Percentiles rank a stretch among this genome's conserved stretches.
phyloP scores from a whole-genome alignment of 2,113 vertebrate genomes.

The Tupaia tana region DNA sequence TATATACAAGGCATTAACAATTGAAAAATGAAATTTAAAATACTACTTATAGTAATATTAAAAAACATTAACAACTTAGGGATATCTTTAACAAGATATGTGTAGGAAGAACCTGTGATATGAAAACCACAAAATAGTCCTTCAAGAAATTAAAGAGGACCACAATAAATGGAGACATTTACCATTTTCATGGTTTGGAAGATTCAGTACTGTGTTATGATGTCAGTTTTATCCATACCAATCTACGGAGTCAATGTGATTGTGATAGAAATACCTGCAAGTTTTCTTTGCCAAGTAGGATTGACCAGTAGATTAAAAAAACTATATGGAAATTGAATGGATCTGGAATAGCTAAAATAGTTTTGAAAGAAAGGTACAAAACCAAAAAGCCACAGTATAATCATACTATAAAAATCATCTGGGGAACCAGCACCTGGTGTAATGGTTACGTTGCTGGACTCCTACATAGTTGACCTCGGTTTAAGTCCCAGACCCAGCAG shows the following conservation, averaged over 20 bases:
- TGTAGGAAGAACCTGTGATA: not conserved
- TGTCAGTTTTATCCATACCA: constrained; percentile 16
- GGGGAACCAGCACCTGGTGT: too few relatives aligned
- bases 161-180: not conserved
- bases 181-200: not conserved
- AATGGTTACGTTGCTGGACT: too few relatives aligned
- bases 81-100: constrained; percentile 35
- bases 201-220: not conserved
- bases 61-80: constrained; percentile 24
- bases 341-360: constrained; percentile 9
- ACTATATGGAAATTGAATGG: not conserved
- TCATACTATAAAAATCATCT: constrained; percentile 7
- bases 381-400: not conserved
- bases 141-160: not conserved
- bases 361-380: not conserved
- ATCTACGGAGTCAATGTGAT: constrained; percentile 13
- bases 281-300: not conserved
- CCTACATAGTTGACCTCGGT: too few relatives aligned
- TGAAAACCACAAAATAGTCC: not conserved
- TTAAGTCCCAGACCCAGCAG: too few relatives aligned
- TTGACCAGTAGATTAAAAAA: constrained; percentile 16
- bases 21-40: constrained; percentile 38
- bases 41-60: not conserved
- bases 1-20: not conserved
- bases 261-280: constrained; percentile 3